Conservation (phyloP, 2,888 invertebrate species). For the Gibbula magus region DNA sequence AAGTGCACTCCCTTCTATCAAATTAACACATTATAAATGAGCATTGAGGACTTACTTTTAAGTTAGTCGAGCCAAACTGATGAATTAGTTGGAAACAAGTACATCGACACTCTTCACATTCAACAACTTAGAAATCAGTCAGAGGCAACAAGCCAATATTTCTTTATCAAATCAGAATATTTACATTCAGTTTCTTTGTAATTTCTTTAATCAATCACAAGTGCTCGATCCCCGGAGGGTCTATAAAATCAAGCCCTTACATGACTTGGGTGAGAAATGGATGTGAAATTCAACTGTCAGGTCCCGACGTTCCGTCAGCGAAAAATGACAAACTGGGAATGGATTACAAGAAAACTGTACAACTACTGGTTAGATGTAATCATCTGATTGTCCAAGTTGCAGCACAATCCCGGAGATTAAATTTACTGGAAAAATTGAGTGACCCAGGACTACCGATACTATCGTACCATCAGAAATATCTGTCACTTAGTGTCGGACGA, state of each 20-base stretch:
- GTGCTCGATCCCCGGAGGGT: background rate
- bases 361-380: background rate
- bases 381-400: constrained; percentile 8
- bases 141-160: constrained; percentile 2
- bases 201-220: constrained; percentile 14
- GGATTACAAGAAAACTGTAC: constrained; percentile 14
- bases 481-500: background rate
- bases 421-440: constrained; percentile 19
- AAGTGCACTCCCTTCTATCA: no score
- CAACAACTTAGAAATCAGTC: no score
- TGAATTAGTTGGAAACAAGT: no score
- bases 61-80: no score
- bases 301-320: background rate
- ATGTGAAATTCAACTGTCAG: constrained; percentile 3
- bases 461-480: constrained; percentile 11
- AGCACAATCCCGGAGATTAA: constrained; percentile 8
- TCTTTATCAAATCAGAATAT: constrained; percentile 18
- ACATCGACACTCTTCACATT: no score
- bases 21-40: no score
- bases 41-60: no score
- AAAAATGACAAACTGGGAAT: constrained; percentile 16
- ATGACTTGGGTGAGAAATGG: constrained; percentile 7
- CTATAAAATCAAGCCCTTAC: background rate
- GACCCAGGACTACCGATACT: background rate
- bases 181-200: constrained; percentile 2